Evolutionary conservation across 2,797 vertebrate species (phyloP).

Genomic region (Stomatorhinus walkeri): DNA sequence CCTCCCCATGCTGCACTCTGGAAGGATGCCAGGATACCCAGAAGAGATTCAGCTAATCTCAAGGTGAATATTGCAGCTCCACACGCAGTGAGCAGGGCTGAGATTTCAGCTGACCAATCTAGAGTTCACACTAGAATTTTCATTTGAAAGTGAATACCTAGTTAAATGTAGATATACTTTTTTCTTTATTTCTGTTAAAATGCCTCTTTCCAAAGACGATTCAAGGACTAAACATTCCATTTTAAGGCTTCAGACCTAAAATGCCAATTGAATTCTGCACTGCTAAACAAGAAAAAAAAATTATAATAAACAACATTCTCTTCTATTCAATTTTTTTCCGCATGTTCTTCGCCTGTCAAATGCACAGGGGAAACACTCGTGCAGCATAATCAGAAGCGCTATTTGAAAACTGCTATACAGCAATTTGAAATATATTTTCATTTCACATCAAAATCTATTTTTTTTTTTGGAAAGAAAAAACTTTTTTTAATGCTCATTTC

Average conservation of each 20-base stretch:
- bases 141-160: background rate
- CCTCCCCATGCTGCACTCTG: background rate
- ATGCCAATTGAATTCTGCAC: slow-evolving; percentile 2
- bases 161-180: background rate
- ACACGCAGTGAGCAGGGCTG: background rate
- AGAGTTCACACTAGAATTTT: background rate
- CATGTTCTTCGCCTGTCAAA: background rate
- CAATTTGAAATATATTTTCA: background rate
- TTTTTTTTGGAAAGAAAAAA: background rate
- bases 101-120: background rate
- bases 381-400: background rate
- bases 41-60: background rate
- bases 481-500: background rate
- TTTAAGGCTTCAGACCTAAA: slow-evolving; percentile 11
- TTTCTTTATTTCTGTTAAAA: background rate
- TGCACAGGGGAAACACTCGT: background rate
- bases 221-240: background rate
- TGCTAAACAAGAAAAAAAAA: slow-evolving; percentile 12
- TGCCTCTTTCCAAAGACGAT: background rate
- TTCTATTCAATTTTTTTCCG: background rate
- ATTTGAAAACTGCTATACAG: background rate
- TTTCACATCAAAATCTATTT: background rate
- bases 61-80: background rate
- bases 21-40: background rate
- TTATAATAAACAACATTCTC: background rate